A percentile compares a stretch with the other conserved stretches of the same genome.
phyloP scores from a whole-genome alignment of 1,140 invertebrate genomes.

The Polyergus mexicanus region DNA sequence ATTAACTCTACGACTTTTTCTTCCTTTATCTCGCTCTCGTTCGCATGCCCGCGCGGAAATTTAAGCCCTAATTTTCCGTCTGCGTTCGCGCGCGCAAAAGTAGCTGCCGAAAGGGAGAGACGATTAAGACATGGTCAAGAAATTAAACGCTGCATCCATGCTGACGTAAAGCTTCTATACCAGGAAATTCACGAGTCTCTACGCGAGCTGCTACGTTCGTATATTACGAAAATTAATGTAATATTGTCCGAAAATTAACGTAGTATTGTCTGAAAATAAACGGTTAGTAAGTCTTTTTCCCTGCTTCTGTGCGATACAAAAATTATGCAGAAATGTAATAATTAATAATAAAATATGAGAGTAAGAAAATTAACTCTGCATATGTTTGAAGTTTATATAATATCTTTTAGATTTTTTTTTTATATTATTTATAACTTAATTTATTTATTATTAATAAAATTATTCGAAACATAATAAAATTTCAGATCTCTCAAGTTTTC shows the following conservation, averaged over 20 bases:
- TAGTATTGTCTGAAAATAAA: neutral
- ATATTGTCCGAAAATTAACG: constrained; percentile 26
- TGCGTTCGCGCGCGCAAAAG: constrained; percentile 54
- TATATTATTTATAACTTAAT: too few relatives aligned
- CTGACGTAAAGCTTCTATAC: constrained; percentile 30
- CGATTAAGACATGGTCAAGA: constrained; percentile 60
- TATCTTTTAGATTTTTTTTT: neutral
- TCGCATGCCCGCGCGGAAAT: constrained; percentile 22
- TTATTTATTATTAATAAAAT: neutral
- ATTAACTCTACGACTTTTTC: constrained; percentile 56
- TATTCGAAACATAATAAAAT: too few relatives aligned
- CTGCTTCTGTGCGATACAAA: neutral
- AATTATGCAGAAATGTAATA: neutral
- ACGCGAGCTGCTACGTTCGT: neutral
- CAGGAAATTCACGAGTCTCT: constrained; percentile 8
- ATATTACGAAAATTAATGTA: constrained; percentile 28
- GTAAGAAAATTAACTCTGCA: neutral
- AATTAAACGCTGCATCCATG: constrained; percentile 52
- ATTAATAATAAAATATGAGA: neutral
- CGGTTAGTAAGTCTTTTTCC: neutral
- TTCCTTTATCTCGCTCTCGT: neutral
- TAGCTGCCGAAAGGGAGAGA: constrained; percentile 46
- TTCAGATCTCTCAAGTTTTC: neutral
- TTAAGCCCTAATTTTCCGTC: constrained; percentile 47
- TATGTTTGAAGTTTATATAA: neutral